phyloP scores from a whole-genome alignment of 1,140 invertebrate species.

The Drosophila quadrilineata region DNA sequence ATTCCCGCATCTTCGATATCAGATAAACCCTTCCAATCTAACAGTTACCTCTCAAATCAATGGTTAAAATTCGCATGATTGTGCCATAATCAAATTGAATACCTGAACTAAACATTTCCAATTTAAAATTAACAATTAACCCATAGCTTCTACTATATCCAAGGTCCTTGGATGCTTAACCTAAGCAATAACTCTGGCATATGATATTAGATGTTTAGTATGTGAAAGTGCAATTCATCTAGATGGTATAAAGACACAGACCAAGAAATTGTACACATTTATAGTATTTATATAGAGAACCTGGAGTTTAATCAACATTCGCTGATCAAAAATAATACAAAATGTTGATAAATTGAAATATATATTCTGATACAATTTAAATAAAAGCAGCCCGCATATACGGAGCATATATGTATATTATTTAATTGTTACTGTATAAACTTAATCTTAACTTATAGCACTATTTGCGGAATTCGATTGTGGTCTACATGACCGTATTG shows the following conservation, averaged over 20 bases:
- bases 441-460: constrained; percentile 34
- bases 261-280: constrained; percentile 21
- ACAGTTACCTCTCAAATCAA: background rate
- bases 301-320: constrained; percentile 1
- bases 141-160: background rate
- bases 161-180: background rate
- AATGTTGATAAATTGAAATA: constrained; percentile 44
- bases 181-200: constrained; percentile 6
- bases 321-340: background rate
- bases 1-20: background rate
- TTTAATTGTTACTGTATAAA: constrained; percentile 36
- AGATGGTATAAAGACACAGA: constrained; percentile 3
- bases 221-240: constrained; percentile 7
- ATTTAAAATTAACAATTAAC: background rate
- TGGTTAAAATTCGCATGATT: constrained; percentile 8
- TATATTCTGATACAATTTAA: constrained; percentile 66
- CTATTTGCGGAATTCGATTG: constrained; percentile 16
- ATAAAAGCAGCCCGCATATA: constrained; percentile 44
- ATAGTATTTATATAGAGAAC: constrained; percentile 25
- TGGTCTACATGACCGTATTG: constrained; percentile 24
- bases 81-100: constrained; percentile 41
- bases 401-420: constrained; percentile 11
- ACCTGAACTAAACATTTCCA: constrained; percentile 46
- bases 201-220: background rate
- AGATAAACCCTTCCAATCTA: background rate